Percentiles rank a stretch among this genome's conserved stretches.
phyloP scores from a whole-genome alignment of 1,140 invertebrate genomes.

The Drosophila kikkawai region DNA sequence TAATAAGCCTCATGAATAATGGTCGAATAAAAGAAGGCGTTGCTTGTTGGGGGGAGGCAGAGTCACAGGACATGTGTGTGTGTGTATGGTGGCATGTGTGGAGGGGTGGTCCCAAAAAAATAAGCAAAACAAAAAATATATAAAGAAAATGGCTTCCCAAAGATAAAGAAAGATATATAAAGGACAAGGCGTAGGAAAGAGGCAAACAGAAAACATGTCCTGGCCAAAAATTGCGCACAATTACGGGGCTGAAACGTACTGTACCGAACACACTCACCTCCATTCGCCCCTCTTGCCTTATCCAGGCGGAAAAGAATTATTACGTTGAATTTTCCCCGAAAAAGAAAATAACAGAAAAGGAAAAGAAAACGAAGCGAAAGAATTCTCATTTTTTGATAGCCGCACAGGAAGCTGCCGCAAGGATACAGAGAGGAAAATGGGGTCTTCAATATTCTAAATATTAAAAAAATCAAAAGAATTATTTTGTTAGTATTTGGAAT shows the following conservation, averaged over 20 bases:
- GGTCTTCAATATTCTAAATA: neutral
- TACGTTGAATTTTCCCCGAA: conserved; percentile 73
- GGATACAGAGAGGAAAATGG: conserved; percentile 9
- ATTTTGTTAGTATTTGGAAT: too few species aligned
- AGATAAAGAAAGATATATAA: conserved; percentile 32
- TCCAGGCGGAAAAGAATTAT: conserved; percentile 85
- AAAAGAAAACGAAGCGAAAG: conserved; percentile 52
- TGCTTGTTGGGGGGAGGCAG: conserved; percentile 4
- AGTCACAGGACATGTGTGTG: conserved; percentile 34
- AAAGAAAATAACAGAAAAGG: conserved; percentile 43
- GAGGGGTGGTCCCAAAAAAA: neutral
- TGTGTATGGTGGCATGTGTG: conserved; percentile 26
- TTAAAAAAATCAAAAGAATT: rapidly evolving
- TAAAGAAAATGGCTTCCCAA: conserved; percentile 57
- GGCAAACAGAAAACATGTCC: conserved; percentile 60
- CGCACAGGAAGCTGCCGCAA: conserved; percentile 45
- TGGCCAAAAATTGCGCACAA: conserved; percentile 76
- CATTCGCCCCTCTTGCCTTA: conserved; percentile 36
- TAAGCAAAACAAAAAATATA: conserved; percentile 8
- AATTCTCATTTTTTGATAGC: conserved; percentile 81
- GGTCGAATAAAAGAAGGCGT: conserved; percentile 43
- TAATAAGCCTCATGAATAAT: conserved; percentile 79
- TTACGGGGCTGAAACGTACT: conserved; percentile 56
- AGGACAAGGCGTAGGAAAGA: conserved; percentile 10
- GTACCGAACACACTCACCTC: conserved; percentile 8